A percentile compares a stretch with the other conserved stretches of the same genome.
Conservation (phyloP, 92 coral and sea anemone species). For the Meandrina meandrites region DNA sequence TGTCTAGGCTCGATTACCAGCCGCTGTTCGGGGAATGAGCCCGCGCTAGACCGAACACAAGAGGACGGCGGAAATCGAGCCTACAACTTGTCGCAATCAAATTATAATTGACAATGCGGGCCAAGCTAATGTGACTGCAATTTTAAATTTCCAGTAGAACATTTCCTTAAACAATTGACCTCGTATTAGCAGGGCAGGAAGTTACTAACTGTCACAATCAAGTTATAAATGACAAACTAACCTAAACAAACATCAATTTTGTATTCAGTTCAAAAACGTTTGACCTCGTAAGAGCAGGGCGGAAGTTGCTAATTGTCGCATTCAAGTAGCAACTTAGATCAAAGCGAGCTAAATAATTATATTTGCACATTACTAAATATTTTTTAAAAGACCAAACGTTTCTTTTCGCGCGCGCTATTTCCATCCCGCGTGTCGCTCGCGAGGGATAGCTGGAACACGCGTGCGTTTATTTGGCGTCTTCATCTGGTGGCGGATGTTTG, state of each 20-base stretch:
- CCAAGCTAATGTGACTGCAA: neutral
- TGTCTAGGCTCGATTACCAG: no score
- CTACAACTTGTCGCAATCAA: neutral
- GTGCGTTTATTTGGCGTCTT: no score
- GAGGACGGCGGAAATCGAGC: no score
- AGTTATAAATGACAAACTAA: neutral
- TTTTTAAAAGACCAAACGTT: neutral
- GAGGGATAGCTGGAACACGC: no score
- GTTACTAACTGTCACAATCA: neutral
- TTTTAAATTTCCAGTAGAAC: neutral
- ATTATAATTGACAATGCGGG: neutral
- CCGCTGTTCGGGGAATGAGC: no score
- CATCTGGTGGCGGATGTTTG: no score
- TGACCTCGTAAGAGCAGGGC: neutral
- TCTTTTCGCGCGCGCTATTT: no score
- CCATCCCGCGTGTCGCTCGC: no score
- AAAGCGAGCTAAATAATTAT: neutral
- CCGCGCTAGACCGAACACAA: no score
- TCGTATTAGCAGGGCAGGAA: neutral
- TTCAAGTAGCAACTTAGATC: neutral
- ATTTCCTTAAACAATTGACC: neutral
- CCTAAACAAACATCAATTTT: neutral
- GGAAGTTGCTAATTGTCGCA: constrained; percentile 1
- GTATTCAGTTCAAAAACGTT: neutral
- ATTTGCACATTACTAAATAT: neutral